phyloP scores from a whole-genome alignment of 2,797 vertebrate genomes.

The Sarcoramphus papa region DNA sequence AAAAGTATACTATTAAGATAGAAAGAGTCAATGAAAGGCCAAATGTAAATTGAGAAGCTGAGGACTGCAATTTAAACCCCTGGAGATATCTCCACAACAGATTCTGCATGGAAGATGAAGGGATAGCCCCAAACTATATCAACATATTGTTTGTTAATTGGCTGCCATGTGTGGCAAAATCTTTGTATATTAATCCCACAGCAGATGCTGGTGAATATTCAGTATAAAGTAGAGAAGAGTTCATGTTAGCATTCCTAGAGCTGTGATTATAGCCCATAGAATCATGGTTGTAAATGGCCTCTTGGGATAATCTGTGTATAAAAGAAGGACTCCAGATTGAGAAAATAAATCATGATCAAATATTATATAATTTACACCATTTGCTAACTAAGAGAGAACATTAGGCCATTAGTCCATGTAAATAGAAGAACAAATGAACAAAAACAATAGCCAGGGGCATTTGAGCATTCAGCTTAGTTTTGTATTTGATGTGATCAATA shows the following conservation, averaged over 20 bases:
- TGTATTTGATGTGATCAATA: not conserved
- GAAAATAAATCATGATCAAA: constrained; percentile 58
- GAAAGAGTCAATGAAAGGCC: constrained; percentile 24
- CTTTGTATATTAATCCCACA: constrained; percentile 58
- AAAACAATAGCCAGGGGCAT: not conserved
- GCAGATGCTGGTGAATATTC: constrained; percentile 74
- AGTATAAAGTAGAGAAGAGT: constrained; percentile 47
- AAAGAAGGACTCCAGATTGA: constrained; percentile 49
- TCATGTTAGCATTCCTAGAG: constrained; percentile 55
- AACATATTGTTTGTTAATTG: constrained; percentile 65
- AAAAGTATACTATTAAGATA: constrained; percentile 8
- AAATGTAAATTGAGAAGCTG: constrained; percentile 42
- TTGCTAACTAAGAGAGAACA: constrained; percentile 20
- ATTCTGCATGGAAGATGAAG: constrained; percentile 40
- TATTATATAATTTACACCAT: constrained; percentile 40
- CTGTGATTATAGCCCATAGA: constrained; percentile 38
- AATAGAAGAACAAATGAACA: constrained; percentile 7
- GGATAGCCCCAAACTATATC: constrained; percentile 25
- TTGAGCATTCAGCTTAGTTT: not conserved
- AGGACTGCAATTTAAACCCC: constrained; percentile 20
- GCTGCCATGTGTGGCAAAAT: constrained; percentile 62
- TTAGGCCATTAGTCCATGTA: constrained; percentile 20
- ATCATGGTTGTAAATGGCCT: constrained; percentile 37
- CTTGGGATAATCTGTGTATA: constrained; percentile 45
- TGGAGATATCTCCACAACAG: not conserved